Percentiles rank a stretch among this genome's conserved stretches.
Conservation (phyloP, 1,140 invertebrate species). For the Aphaenogaster ashmeadi region DNA sequence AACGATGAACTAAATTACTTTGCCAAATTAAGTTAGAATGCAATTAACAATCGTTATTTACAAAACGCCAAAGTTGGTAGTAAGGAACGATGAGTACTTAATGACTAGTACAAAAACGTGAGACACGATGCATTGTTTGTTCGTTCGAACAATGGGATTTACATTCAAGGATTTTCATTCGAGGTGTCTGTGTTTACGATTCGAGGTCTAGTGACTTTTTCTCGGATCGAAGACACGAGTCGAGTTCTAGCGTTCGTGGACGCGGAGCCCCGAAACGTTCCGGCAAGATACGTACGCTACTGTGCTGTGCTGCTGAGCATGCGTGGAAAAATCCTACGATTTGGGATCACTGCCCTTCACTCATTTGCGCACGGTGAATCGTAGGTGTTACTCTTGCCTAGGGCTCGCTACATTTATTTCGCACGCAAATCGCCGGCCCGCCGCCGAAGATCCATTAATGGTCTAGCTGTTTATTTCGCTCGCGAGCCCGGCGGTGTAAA, state of each 20-base stretch:
- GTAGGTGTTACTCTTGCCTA: not conserved
- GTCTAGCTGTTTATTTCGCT: not conserved
- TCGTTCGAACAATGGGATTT: not conserved
- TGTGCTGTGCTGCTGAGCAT: conserved; percentile 10
- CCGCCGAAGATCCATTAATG: not conserved
- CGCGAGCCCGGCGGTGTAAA: conserved; percentile 50
- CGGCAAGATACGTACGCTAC: not conserved
- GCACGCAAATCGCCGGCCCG: not conserved
- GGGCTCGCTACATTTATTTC: conserved; percentile 28
- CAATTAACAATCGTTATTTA: not conserved
- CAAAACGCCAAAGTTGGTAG: not conserved
- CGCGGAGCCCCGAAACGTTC: not conserved
- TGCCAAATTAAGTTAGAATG: not conserved
- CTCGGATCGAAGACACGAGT: not conserved
- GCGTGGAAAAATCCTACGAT: conserved; percentile 9
- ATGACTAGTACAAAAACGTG: not conserved
- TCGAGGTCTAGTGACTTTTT: not conserved
- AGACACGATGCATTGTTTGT: not conserved
- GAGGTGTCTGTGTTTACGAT: not conserved
- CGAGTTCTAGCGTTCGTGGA: not conserved
- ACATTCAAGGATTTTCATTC: not conserved
- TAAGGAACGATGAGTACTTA: not conserved
- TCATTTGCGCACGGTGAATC: conserved; percentile 26
- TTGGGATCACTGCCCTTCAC: conserved; percentile 46
- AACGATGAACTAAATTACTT: not conserved